Percentiles rank a stretch among this genome's conserved stretches.
phyloP scores from a whole-genome alignment of 2,113 vertebrate species.

The Rhipidura dahli region DNA sequence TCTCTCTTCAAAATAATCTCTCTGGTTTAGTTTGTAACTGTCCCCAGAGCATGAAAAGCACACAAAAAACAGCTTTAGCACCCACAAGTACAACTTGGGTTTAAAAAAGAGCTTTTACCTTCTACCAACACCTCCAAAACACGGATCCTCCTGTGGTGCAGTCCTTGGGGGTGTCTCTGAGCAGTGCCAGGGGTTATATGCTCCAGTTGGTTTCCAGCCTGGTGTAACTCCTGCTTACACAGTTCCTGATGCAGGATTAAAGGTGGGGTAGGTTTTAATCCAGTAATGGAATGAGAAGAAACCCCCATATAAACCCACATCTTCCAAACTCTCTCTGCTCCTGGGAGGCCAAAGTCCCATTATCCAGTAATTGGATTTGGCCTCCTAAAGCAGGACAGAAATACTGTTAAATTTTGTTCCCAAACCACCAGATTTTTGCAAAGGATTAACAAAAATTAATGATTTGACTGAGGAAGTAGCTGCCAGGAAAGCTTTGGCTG shows the following conservation, averaged over 20 bases:
- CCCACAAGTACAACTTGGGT: not conserved
- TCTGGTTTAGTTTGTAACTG: not conserved
- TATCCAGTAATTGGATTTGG: slow-evolving; percentile 44
- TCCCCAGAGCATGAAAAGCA: not conserved
- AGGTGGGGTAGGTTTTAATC: not conserved
- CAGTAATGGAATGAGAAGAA: not conserved
- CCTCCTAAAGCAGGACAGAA: not conserved
- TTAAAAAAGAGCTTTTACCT: not conserved
- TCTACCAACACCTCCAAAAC: not conserved
- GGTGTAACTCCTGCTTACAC: not conserved
- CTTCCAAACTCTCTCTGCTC: not conserved
- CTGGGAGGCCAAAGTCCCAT: not conserved
- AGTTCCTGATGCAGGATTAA: not conserved
- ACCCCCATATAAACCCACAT: not conserved
- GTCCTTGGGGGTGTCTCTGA: not conserved
- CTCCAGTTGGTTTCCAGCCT: not conserved
- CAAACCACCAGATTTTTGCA: slow-evolving; percentile 18
- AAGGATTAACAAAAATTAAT: slow-evolving; percentile 37
- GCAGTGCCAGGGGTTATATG: not conserved
- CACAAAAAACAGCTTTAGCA: fast-evolving
- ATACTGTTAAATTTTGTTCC: not conserved
- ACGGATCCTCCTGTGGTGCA: fast-evolving
- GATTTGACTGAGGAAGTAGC: not conserved
- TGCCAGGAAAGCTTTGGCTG: not conserved
- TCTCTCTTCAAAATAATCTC: not conserved